phyloP scores from a whole-genome alignment of 2,888 invertebrate species.

The Phlogophora meticulosa region DNA sequence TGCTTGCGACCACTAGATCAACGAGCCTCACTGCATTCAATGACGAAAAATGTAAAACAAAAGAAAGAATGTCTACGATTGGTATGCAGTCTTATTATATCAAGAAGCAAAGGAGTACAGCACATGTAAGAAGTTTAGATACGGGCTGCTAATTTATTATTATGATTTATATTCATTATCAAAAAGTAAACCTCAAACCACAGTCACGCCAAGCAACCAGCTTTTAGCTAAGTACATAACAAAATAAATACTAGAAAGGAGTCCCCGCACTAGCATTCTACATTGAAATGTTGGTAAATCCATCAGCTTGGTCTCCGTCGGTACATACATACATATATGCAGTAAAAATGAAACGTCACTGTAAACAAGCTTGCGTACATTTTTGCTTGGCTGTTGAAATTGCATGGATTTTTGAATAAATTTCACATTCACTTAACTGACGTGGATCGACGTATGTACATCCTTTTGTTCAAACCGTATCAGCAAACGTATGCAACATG shows the following conservation, averaged over 20 bases:
- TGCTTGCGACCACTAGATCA: too few relatives aligned
- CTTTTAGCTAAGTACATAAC: not conserved
- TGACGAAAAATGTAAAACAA: too few relatives aligned
- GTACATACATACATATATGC: not conserved
- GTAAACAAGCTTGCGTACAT: slow-evolving; percentile 43
- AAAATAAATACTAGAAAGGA: not conserved
- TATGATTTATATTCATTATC: not conserved
- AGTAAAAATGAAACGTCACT: slow-evolving; percentile 40
- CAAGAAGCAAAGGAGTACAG: not conserved
- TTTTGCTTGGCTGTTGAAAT: slow-evolving; percentile 46
- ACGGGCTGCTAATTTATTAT: not conserved
- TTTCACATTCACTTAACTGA: slow-evolving; percentile 50
- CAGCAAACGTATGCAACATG: slow-evolving; percentile 24
- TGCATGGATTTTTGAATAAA: slow-evolving; percentile 53
- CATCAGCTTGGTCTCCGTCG: slow-evolving; percentile 4
- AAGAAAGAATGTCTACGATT: too few relatives aligned
- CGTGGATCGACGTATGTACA: slow-evolving; percentile 43
- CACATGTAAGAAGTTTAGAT: not conserved
- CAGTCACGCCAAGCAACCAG: not conserved
- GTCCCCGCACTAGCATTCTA: too few relatives aligned
- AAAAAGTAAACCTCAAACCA: not conserved
- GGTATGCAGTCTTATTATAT: too few relatives aligned
- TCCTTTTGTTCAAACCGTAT: slow-evolving; percentile 42
- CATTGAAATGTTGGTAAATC: slow-evolving; percentile 26
- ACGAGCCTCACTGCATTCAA: too few relatives aligned